Evolutionary conservation across 2,888 invertebrate genomes (phyloP).

Genomic region (Automeris io): DNA sequence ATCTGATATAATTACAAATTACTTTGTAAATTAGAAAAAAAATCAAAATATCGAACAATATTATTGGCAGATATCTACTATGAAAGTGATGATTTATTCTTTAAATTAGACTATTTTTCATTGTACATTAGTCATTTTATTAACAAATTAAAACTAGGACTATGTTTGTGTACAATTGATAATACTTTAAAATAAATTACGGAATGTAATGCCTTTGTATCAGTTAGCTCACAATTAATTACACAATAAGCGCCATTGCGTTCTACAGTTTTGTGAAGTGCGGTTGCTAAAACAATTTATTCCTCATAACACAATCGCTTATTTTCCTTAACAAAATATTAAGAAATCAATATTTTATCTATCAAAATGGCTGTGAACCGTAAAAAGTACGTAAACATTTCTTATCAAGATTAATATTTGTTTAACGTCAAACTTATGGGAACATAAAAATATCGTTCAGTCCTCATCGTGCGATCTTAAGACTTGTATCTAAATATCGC

Average conservation of each 20-base stretch:
- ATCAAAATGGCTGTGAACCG: conserved; percentile 15
- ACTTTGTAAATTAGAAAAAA: too few relatives aligned
- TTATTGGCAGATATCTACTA: too few relatives aligned
- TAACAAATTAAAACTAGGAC: background rate
- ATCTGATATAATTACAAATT: too few relatives aligned
- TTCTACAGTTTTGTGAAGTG: conserved; percentile 14
- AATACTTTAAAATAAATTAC: background rate
- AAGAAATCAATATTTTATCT: conserved; percentile 9
- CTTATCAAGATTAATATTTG: conserved; percentile 24
- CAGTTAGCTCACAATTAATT: background rate
- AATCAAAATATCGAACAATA: too few relatives aligned
- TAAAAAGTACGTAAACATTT: conserved; percentile 26
- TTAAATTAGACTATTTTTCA: too few relatives aligned
- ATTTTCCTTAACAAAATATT: conserved; percentile 1
- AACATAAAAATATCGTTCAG: background rate
- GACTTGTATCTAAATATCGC: too few relatives aligned
- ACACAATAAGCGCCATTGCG: background rate
- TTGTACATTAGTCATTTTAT: background rate
- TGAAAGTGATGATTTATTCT: too few relatives aligned
- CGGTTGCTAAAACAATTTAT: conserved; percentile 13
- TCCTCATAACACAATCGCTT: conserved; percentile 7
- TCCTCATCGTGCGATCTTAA: too few relatives aligned
- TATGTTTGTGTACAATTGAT: background rate
- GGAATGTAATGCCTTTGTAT: background rate
- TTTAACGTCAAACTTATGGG: conserved; percentile 8